Conservation (phyloP, 2,797 vertebrate genomes). For the Anguilla megastoma region DNA sequence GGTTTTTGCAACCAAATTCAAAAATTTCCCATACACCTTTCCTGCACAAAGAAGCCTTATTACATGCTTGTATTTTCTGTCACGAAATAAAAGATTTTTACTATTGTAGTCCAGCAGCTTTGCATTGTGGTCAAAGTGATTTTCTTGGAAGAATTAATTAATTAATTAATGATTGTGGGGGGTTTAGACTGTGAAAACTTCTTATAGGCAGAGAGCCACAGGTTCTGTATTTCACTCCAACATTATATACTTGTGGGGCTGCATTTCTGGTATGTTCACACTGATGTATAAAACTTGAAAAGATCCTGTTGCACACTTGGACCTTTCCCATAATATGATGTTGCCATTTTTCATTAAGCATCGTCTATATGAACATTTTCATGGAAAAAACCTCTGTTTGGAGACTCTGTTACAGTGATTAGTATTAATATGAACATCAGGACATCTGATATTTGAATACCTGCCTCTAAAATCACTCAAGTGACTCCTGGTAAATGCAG, state of each 20-base stretch:
- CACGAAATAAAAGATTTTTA: background rate
- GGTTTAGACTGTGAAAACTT: background rate
- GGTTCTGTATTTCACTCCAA: background rate
- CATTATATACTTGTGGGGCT: background rate
- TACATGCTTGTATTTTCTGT: background rate
- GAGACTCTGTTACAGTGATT: background rate
- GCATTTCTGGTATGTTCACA: background rate
- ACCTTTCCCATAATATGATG: background rate
- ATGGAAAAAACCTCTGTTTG: background rate
- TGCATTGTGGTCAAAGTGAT: background rate
- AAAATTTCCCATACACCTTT: background rate
- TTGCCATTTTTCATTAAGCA: background rate
- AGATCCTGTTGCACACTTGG: background rate
- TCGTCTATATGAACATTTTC: too few relatives aligned
- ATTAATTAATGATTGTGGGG: background rate
- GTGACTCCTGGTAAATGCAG: background rate
- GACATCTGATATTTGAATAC: background rate
- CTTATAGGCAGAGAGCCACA: background rate
- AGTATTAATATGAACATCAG: background rate
- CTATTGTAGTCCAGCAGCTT: background rate
- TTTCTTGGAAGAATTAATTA: background rate
- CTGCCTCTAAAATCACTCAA: background rate
- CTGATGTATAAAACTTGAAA: background rate
- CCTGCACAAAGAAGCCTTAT: slow-evolving; percentile 3
- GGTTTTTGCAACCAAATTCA: background rate